Conservation (phyloP, 1,140 invertebrate genomes). For the Sinonovacula constricta region DNA sequence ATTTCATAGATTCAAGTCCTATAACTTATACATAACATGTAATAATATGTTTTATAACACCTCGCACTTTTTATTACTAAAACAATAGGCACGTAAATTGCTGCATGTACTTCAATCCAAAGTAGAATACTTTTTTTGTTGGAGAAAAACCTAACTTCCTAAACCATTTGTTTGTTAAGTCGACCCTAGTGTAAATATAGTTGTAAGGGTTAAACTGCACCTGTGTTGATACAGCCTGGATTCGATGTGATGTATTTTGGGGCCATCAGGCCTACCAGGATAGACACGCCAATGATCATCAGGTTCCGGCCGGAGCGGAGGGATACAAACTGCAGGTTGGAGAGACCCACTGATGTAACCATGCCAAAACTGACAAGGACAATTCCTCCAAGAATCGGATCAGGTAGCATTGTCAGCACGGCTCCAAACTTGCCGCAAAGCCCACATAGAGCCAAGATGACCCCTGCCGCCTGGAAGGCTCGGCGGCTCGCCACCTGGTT, state of each 20-base stretch:
- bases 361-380: slow-evolving; percentile 74
- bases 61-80: no score
- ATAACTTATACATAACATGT: no score
- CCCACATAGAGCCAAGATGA: slow-evolving; percentile 84
- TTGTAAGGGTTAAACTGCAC: slow-evolving; percentile 70
- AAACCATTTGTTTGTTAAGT: not conserved
- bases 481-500: slow-evolving; percentile 70
- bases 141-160: not conserved
- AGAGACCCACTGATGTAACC: slow-evolving; percentile 78
- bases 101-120: not conserved
- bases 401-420: slow-evolving; percentile 91
- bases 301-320: slow-evolving; percentile 76
- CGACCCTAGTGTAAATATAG: not conserved
- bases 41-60: no score
- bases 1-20: no score
- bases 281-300: slow-evolving; percentile 77
- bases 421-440: slow-evolving; percentile 90
- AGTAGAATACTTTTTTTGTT: no score
- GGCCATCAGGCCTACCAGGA: slow-evolving; percentile 78
- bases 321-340: slow-evolving; percentile 74
- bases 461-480: slow-evolving; percentile 84
- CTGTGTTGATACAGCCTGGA: slow-evolving; percentile 84
- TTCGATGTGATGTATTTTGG: slow-evolving; percentile 82
- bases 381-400: slow-evolving; percentile 86
- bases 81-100: no score